Evolutionary conservation across 2,888 invertebrate genomes (phyloP).

Genomic region (Pristionchus japonicus): DNA sequence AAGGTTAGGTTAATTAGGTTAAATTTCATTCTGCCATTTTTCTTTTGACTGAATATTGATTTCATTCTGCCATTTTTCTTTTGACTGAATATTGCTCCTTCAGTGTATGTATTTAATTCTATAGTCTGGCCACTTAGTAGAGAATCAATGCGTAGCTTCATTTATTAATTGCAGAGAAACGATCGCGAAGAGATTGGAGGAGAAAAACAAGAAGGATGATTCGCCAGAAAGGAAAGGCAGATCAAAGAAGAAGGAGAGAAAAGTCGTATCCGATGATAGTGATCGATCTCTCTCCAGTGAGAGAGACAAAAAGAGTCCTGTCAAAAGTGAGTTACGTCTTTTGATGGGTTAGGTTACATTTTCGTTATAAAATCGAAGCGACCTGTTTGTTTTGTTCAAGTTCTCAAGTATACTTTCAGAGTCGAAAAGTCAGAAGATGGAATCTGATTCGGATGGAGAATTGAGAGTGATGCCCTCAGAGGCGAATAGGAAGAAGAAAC

Average conservation of each 20-base stretch:
- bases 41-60: too few species aligned
- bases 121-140: too few species aligned
- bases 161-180: constrained; percentile 48
- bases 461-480: constrained; percentile 88
- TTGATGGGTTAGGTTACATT: too few species aligned
- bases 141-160: too few species aligned
- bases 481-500: constrained; percentile 82
- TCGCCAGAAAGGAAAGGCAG: constrained; percentile 50
- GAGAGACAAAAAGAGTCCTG: not conserved
- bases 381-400: not conserved
- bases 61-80: too few species aligned
- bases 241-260: constrained; percentile 49
- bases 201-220: constrained; percentile 34
- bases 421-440: not conserved
- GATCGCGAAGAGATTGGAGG: constrained; percentile 51
- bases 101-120: not conserved
- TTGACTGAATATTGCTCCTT: too few species aligned
- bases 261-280: constrained; percentile 9
- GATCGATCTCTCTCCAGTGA: not conserved
- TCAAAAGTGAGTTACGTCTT: not conserved
- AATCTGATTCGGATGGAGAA: constrained; percentile 76
- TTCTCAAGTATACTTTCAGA: not conserved
- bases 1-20: too few species aligned
- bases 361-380: too few species aligned
- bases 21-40: too few species aligned